Evolutionary conservation across 1,140 invertebrate genomes (phyloP).

Genomic region (Condylostylus longicornis): DNA sequence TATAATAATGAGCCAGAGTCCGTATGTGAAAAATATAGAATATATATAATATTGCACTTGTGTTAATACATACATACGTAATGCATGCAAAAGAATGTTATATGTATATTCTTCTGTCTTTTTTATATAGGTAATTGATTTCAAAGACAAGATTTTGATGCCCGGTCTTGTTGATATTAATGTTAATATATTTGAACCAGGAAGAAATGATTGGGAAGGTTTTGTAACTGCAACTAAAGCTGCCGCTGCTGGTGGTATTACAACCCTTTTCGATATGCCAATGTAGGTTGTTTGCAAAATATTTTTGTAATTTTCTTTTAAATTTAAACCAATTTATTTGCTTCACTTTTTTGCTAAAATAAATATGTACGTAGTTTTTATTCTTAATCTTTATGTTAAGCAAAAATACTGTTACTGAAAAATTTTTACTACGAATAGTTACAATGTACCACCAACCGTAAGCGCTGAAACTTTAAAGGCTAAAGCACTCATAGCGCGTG

Average conservation of each 20-base stretch:
- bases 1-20: constrained; percentile 27
- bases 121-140: constrained; percentile 38
- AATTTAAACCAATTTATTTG: neutral
- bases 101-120: neutral
- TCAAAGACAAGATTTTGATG: constrained; percentile 46
- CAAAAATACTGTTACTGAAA: neutral
- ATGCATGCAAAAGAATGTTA: neutral
- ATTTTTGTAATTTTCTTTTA: neutral
- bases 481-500: constrained; percentile 42
- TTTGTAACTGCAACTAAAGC: constrained; percentile 51
- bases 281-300: constrained; percentile 34
- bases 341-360: neutral
- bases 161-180: constrained; percentile 77
- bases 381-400: constrained; percentile 3
- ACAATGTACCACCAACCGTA: constrained; percentile 54
- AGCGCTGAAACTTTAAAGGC: constrained; percentile 41
- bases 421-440: constrained; percentile 38
- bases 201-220: constrained; percentile 56
- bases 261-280: constrained; percentile 59
- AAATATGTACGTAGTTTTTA: neutral
- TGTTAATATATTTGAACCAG: constrained; percentile 78
- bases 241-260: constrained; percentile 55
- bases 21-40: constrained; percentile 6
- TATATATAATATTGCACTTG: neutral
- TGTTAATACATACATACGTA: neutral